Percentiles rank a stretch among this genome's conserved stretches.
Conservation (phyloP, 2,797 vertebrate genomes). For the Phaenicophaeus curvirostris region DNA sequence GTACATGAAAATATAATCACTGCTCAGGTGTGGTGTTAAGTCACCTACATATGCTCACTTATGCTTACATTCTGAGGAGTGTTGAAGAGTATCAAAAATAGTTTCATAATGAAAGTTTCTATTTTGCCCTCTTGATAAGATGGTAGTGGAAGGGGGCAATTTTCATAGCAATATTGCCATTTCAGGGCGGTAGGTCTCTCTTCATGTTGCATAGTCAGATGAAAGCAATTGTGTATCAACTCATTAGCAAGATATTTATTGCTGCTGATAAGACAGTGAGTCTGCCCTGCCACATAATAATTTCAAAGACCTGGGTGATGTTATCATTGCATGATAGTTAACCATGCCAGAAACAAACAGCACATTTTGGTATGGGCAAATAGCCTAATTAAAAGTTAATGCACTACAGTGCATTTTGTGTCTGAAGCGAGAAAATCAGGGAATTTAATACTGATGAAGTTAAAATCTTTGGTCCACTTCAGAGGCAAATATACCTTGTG, state of each 20-base stretch:
- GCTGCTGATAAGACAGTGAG: conserved; percentile 55
- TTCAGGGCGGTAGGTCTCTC: neutral
- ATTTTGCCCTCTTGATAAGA: neutral
- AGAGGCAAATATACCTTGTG: neutral
- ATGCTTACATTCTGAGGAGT: neutral
- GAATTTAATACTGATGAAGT: conserved; percentile 10
- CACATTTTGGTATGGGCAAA: conserved; percentile 26
- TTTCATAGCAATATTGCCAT: neutral
- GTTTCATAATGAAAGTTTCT: neutral
- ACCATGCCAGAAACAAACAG: conserved; percentile 21
- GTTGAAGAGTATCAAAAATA: neutral
- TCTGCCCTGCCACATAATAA: neutral
- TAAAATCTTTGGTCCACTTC: neutral
- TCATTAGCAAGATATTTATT: conserved; percentile 61
- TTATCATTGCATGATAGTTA: conserved; percentile 53
- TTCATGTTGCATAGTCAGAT: neutral
- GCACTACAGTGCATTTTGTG: neutral
- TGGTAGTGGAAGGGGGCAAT: neutral
- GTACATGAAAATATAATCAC: neutral
- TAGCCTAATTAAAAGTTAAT: conserved; percentile 26
- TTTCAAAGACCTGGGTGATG: conserved; percentile 51
- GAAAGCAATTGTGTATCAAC: conserved; percentile 30
- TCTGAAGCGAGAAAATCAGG: conserved; percentile 43
- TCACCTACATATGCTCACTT: neutral
- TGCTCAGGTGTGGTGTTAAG: neutral